These are phyloP conservation scores for Chorisops tibialis DNA, from an alignment of 2,888 invertebrate genomes.

Conservation along the genomic window DNA sequence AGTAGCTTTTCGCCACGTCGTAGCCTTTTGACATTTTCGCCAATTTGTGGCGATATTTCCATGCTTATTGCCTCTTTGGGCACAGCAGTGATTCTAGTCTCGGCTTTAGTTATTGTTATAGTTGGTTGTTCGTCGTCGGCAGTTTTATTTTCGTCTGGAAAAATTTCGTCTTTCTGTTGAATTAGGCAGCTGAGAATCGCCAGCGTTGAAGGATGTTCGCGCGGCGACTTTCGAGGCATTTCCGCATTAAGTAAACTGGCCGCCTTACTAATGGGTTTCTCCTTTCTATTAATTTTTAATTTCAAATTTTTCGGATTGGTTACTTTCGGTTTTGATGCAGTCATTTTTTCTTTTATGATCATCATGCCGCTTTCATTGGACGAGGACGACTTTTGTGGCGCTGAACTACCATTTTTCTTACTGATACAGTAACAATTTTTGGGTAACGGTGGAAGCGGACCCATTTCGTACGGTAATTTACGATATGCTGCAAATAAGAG, in stretches of 20 bases:
- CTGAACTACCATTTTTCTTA: background rate
- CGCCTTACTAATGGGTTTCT: background rate
- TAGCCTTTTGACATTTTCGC: slow-evolving; percentile 49
- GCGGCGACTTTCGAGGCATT: slow-evolving; percentile 74
- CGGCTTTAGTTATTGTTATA: slow-evolving; percentile 30
- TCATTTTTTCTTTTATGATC: no score
- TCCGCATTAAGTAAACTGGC: slow-evolving; percentile 42
- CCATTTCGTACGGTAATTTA: slow-evolving; percentile 71
- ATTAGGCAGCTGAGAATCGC: slow-evolving; percentile 72
- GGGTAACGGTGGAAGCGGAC: slow-evolving; percentile 61
- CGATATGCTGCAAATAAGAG: slow-evolving; percentile 40
- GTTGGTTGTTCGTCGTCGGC: slow-evolving; percentile 37
- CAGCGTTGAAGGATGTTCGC: slow-evolving; percentile 83
- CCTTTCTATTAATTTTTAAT: slow-evolving; percentile 36
- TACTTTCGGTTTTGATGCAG: background rate
- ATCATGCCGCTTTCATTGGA: no score
- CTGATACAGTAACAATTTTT: slow-evolving; percentile 45
- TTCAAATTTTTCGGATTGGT: background rate
- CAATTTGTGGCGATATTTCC: slow-evolving; percentile 46
- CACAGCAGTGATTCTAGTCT: slow-evolving; percentile 46
- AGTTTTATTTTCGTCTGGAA: slow-evolving; percentile 34
- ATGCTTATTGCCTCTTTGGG: slow-evolving; percentile 45
- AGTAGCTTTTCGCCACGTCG: slow-evolving; percentile 45
- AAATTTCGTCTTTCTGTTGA: slow-evolving; percentile 40
- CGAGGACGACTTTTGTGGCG: no score